Evolutionary conservation across 37 sponge, comb jelly and placozoan genomes (phyloP).

Genomic region (Cliona cf. orientalis): DNA sequence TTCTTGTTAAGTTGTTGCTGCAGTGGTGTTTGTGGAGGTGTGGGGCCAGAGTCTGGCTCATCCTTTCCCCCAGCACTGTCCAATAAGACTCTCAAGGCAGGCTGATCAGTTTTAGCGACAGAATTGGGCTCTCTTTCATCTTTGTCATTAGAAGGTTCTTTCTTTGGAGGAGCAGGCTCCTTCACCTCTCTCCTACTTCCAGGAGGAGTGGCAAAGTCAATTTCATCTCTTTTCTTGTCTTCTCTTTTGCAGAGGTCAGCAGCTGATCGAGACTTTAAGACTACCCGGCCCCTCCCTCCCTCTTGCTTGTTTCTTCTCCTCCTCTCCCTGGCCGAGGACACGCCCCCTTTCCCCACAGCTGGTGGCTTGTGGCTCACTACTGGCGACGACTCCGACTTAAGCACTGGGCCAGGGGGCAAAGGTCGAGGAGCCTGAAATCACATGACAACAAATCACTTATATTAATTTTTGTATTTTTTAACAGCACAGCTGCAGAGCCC

Average conservation of each 20-base stretch:
- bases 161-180: no score
- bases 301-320: constrained; percentile 27
- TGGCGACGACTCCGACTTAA: neutral
- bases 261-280: constrained; percentile 3
- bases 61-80: no score
- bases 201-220: neutral
- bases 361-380: neutral
- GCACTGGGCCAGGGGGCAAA: constrained; percentile 15
- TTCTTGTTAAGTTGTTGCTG: no score
- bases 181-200: no score
- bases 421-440: constrained; percentile 12
- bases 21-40: no score
- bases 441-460: neutral
- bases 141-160: no score
- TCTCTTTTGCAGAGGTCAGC: neutral
- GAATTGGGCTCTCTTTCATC: no score
- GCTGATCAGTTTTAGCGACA: no score
- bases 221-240: neutral
- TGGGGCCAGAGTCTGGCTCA: no score
- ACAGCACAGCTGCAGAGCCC: no score
- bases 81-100: no score
- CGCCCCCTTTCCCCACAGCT: neutral
- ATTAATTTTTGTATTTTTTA: no score
- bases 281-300: neutral
- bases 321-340: constrained; percentile 43